Base-by-base conservation (phyloP, 2,888 invertebrate genomes). In the Drosophila macrospina region DNA sequence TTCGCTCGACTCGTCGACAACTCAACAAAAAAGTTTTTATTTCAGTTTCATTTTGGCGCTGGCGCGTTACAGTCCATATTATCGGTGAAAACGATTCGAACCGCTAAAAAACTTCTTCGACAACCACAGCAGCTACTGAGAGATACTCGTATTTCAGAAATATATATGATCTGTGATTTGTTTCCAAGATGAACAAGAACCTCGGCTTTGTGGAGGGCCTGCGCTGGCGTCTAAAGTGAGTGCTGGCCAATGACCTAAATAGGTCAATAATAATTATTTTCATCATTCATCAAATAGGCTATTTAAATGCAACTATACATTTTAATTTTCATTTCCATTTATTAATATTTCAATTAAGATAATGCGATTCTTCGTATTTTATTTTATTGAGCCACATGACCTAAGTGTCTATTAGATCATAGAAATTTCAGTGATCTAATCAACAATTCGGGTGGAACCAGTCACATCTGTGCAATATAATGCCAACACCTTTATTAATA, bases 161-260 rank as follows among this genome's bases (percentile, higher is more conserved):
- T 8, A 32, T 44, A 24, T 45, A 24, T 69, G 42, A 44, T 48
- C 45, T 39, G 2, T 47, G 45, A 26, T 39, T 16, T 41, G 5
- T 34, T 55, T 15, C 36, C 47, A 82, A 74, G 44, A 91, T 91
- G 91, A 88, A 90, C 57, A 76, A 81, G 57, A 85, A 88, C 51
- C 39, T 89, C 15, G 78, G 89, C 42, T 85, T 90, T 59, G 69
- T 90, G 60, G 91, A 91, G 56, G 78, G 86, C 65, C 24, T 91
- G 41, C 87, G 81, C 47, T 90, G 90, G 88, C 90, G 86, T 52
- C 73, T 86, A 13, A 91, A 91, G 91, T 91, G 79, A 90, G 91
- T 90, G 51, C 16, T 15, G 13, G 16, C 5, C 16, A 45, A 6
- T 65, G 63, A 60, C 55, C 65, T 56, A 11, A 77, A 76, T 83